Base-by-base conservation (phyloP, 2,113 vertebrate genomes). In the Cavia porcellus region DNA sequence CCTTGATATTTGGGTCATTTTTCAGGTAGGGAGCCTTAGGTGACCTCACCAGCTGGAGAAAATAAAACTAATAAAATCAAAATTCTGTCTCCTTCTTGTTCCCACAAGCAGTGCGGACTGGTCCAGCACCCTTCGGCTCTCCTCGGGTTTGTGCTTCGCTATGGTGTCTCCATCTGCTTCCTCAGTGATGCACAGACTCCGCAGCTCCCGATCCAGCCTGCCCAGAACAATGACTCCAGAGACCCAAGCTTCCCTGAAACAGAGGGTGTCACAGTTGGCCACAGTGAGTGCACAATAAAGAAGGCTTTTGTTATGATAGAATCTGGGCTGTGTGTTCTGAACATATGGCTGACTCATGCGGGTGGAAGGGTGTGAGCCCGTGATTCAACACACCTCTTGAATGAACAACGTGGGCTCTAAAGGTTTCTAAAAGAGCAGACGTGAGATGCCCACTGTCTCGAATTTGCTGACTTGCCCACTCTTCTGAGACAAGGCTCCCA, bases 61-160 rank as follows among this genome's bases (percentile, higher is more conserved):
- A 28, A 19, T 45, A 81, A 68, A 24, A 38, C 8, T 11, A 25
- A 25, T n/a, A 52, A 45, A 92, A 62, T 83, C 59, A 84, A 32
- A 50, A 66, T 74, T 12, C 87, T 28, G 11, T 28, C 13, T 77
- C n/a, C 59, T 92, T 30, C 13, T 55, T 8, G 3, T n/a, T 72
- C 55, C 68, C 20, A 61, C 14, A 25, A n/a, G 15, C 68, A 30
- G 20, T 77, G 64, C 20, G 52, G 89, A 57, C 86, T 77, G n/a
- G 61, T 55, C 75, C 72, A 14, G 80, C n/a, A 87, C 75, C 90
- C 88, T 28, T 13, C 24, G n/a, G 47, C 32, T 95, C 52, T 38
- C 0, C 66, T 38, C 12, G 45, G 62, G n/a, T 55, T 38, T 45
- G 22, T 79, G 90, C 32, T 93, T n/a, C 20, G 13, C 66, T 42